Conservation (phyloP, 2,113 vertebrate genomes). For the Heterotilapia buettikoferi region DNA sequence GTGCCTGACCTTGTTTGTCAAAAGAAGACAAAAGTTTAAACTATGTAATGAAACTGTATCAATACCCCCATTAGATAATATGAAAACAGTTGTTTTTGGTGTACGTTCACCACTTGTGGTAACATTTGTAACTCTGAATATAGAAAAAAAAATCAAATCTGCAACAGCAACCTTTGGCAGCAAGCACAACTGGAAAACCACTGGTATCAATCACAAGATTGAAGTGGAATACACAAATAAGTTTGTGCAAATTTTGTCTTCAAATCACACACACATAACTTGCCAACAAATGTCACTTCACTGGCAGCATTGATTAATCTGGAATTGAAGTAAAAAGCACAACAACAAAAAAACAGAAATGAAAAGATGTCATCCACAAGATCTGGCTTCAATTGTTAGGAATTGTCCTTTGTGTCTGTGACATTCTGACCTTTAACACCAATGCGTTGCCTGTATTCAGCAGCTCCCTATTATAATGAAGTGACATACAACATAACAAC, state of each 20-base stretch:
- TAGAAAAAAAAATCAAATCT: neutral
- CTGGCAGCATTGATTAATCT: conserved; percentile 23
- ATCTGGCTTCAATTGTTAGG: neutral
- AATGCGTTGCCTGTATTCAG: neutral
- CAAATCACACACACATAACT: neutral
- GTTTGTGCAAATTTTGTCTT: neutral
- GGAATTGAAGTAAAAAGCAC: neutral
- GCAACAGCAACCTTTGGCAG: neutral
- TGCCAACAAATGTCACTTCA: neutral
- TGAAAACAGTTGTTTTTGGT: neutral
- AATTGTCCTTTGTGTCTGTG: neutral
- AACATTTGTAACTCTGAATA: neutral
- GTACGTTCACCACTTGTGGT: neutral
- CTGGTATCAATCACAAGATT: neutral
- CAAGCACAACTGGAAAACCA: neutral
- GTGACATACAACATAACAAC: neutral
- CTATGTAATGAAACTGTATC: neutral
- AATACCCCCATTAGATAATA: neutral
- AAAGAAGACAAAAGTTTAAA: neutral
- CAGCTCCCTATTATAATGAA: neutral
- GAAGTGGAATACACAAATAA: neutral
- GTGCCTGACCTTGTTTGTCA: neutral
- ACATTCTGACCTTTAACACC: neutral
- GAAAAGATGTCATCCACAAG: neutral
- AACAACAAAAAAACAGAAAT: neutral